Evolutionary conservation across 2,888 invertebrate genomes (phyloP), one percentile per base, ranked within the genome.

Genomic region (Bhutanitis thaidina): DNA sequence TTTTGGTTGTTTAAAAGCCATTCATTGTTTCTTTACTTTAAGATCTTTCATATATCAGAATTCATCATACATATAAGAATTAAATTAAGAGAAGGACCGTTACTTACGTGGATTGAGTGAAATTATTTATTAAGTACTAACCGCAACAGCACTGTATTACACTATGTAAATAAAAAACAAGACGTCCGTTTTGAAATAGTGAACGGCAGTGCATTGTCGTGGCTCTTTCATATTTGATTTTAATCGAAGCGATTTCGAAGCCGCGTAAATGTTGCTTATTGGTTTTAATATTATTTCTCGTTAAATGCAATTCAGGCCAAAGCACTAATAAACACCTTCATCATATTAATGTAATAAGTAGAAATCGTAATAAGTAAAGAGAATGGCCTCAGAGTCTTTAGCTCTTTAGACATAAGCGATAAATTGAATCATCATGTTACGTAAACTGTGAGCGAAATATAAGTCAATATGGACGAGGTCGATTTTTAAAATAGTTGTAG

Each of bases 151-250:
- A 30, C n/a, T 27, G 32, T 20, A 12, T 35, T 25, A 12, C 4
- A 29, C 30, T 46, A 46, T 53, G 44, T 48, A 47, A 55, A 45
- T 47, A 47, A 53, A n/a, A 49, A 53, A 57, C 51, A 43, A 49
- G 56, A 46, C 54, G 46, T 59, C 49, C 55, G 59, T 71, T 70
- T 69, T 65, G 71, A 53, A 72, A 71, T 69, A 71, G 71, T 71
- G 69, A 71, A 56, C 60, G 69, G 66, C 60, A 55, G 52, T 55
- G 55, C 58, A 64, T 64, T 66, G 67, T 68, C 59, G 59, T 59
- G 32, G 12, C 55, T 68, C 59, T 61, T 69, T 62, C 59, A 62
- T 62, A 64, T 69, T 64, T 63, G 65, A 69, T 68, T 64, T 60
- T 63, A 65, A 58, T 56, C 53, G 34, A 43, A 16, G 44, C 30